Evolutionary conservation across 2,113 vertebrate species (phyloP).

Genomic region (Alethe diademata): DNA sequence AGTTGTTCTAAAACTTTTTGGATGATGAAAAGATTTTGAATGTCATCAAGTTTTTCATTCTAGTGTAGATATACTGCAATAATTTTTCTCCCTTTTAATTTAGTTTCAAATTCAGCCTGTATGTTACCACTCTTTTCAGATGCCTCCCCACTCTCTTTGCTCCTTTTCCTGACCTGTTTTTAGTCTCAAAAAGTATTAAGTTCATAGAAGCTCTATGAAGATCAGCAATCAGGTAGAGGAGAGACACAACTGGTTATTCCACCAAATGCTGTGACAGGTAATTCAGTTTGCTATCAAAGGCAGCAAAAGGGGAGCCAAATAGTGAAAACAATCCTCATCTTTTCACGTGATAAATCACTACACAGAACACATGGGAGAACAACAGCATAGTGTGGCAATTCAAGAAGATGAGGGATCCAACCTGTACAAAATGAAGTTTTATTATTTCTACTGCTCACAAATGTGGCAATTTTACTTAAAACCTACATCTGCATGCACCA

Average conservation of each 20-base stretch:
- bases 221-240: neutral
- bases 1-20: neutral
- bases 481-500: neutral
- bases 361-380: neutral
- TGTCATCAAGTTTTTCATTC: neutral
- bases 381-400: rapidly evolving
- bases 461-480: neutral
- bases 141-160: neutral
- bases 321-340: neutral
- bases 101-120: neutral
- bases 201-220: neutral
- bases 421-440: neutral
- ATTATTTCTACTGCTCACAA: neutral
- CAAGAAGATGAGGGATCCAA: neutral
- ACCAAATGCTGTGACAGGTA: rapidly evolving
- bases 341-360: neutral
- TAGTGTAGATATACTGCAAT: neutral
- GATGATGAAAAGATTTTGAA: neutral
- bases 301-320: neutral
- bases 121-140: neutral
- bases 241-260: neutral
- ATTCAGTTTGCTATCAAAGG: neutral
- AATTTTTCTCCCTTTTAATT: neutral
- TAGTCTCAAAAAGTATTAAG: neutral
- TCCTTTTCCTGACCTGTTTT: neutral